These are phyloP conservation scores for Circaetus gallicus DNA, from an alignment of 2,113 vertebrate genomes.

Conservation along the genomic window DNA sequence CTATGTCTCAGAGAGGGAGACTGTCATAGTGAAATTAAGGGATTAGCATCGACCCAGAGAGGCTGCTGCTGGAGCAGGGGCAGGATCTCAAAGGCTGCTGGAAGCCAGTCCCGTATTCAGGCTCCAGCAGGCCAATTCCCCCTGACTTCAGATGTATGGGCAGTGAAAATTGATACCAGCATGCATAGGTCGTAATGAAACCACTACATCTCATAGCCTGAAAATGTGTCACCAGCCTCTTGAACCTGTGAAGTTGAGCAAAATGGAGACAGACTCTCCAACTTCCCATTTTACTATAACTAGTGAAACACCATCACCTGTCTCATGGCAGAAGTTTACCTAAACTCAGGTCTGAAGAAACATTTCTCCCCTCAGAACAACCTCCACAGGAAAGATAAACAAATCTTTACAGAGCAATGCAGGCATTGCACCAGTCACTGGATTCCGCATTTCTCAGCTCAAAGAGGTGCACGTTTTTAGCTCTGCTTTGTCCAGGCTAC, in stretches of 20 bases:
- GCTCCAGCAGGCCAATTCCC: neutral
- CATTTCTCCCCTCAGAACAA: neutral
- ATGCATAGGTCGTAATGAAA: neutral
- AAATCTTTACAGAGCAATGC: neutral
- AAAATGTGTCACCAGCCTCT: neutral
- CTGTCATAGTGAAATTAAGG: neutral
- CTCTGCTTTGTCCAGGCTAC: neutral
- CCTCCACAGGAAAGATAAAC: neutral
- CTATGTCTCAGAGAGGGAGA: neutral
- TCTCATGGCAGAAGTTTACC: neutral
- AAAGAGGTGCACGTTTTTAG: neutral
- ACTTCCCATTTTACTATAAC: neutral
- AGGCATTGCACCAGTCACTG: neutral
- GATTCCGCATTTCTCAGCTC: neutral
- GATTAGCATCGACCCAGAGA: neutral
- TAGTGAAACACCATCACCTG: neutral
- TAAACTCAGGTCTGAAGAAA: neutral
- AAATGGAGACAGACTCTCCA: neutral
- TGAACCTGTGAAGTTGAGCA: neutral
- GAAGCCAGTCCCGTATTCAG: neutral
- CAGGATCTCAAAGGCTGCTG: neutral
- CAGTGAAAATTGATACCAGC: neutral
- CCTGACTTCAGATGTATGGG: neutral
- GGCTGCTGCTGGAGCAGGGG: neutral
- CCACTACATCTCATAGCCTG: neutral